Conservation (phyloP, 2,888 invertebrate species). For the Torymus tubicola region DNA sequence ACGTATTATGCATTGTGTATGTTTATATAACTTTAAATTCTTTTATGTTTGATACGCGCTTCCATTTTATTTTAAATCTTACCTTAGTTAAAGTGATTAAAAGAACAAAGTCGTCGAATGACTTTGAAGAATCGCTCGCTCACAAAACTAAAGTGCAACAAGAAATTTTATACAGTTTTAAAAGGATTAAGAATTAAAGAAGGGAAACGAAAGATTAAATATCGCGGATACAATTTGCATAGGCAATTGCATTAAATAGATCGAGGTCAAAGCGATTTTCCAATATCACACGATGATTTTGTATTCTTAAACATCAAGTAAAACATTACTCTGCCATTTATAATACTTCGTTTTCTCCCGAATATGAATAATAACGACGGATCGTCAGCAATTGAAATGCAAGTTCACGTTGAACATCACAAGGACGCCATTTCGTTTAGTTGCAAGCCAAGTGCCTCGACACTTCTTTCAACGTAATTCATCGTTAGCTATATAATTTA, state of each 20-base stretch:
- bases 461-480: slow-evolving; percentile 66
- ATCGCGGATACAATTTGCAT: slow-evolving; percentile 1
- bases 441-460: slow-evolving; percentile 72
- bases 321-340: slow-evolving; percentile 66
- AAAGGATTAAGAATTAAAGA: slow-evolving; percentile 18
- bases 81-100: slow-evolving; percentile 50
- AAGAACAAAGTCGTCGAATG: slow-evolving; percentile 41
- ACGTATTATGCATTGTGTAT: slow-evolving; percentile 51
- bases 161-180: slow-evolving; percentile 38
- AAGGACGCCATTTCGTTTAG: slow-evolving; percentile 63
- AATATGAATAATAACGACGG: slow-evolving; percentile 71
- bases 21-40: slow-evolving; percentile 52
- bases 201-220: neutral
- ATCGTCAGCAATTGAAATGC: slow-evolving; percentile 71
- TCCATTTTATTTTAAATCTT: slow-evolving; percentile 43
- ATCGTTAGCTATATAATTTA: slow-evolving; percentile 69
- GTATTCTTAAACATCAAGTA: slow-evolving; percentile 65
- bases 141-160: slow-evolving; percentile 7
- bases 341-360: slow-evolving; percentile 65
- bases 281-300: slow-evolving; percentile 23
- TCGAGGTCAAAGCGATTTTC: slow-evolving; percentile 27
- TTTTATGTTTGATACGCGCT: slow-evolving; percentile 31
- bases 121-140: slow-evolving; percentile 23
- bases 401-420: slow-evolving; percentile 66
- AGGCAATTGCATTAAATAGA: neutral